Conservation (phyloP, 2,888 invertebrate genomes). For the Zhuqinia jingwanae region DNA sequence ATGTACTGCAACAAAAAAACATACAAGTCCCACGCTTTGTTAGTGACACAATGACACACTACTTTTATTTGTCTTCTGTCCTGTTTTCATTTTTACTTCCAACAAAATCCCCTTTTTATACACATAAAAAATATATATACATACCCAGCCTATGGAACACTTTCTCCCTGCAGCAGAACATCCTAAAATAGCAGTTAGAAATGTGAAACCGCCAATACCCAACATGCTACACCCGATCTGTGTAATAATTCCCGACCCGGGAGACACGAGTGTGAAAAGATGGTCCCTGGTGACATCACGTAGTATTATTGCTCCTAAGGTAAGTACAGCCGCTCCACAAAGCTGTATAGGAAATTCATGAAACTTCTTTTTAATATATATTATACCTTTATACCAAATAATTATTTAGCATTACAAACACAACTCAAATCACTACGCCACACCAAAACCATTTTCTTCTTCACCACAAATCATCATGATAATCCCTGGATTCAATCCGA, state of each 20-base stretch:
- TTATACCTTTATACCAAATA: no score
- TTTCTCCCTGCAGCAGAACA: conserved; percentile 76
- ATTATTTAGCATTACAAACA: no score
- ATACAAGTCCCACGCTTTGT: no score
- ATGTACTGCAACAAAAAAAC: conserved; percentile 79
- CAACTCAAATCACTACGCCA: neutral
- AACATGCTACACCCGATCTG: conserved; percentile 77
- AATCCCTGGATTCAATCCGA: neutral
- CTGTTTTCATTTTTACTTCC: no score
- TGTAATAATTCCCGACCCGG: conserved; percentile 76
- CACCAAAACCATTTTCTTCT: neutral
- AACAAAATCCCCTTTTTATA: no score
- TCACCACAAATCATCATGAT: conserved; percentile 31
- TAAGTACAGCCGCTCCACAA: conserved; percentile 76
- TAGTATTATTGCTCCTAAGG: conserved; percentile 75
- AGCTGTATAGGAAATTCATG: conserved; percentile 61
- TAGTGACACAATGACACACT: no score
- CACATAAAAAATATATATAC: neutral
- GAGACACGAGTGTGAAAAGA: conserved; percentile 77
- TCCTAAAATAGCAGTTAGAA: conserved; percentile 77
- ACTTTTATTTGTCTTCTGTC: no score
- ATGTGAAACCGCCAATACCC: conserved; percentile 77
- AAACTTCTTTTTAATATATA: neutral
- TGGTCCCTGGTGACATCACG: conserved; percentile 76
- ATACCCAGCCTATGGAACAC: conserved; percentile 79